Conservation (phyloP, 2,797 vertebrate species). For the Coranthus polyacanthus region DNA sequence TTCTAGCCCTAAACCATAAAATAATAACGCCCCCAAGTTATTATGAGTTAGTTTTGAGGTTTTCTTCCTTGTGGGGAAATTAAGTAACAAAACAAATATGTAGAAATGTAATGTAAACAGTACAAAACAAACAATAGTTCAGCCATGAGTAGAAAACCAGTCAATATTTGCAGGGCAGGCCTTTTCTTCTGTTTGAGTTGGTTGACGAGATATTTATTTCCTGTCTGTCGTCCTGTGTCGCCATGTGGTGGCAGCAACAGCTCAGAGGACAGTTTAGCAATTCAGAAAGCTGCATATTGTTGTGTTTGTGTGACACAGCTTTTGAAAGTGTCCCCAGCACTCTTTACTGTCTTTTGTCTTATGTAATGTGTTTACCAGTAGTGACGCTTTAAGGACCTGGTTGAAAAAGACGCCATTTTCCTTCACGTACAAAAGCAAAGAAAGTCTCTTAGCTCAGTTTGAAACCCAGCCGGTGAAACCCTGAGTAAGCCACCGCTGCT, state of each 20-base stretch:
- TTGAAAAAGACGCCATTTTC: neutral
- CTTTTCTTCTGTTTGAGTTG: no score
- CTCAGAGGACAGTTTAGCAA: neutral
- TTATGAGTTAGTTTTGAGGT: no score
- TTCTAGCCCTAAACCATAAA: no score
- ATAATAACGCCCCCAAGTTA: no score
- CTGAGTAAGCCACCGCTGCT: neutral
- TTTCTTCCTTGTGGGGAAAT: no score
- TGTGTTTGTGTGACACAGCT: neutral
- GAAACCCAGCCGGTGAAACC: neutral
- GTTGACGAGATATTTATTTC: no score
- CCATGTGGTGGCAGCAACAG: slow-evolving; percentile 40
- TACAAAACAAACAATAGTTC: no score
- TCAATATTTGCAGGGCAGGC: no score
- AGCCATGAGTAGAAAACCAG: no score
- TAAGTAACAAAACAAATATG: no score
- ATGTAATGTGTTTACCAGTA: neutral
- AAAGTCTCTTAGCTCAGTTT: neutral
- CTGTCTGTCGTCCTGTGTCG: neutral
- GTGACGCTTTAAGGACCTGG: neutral
- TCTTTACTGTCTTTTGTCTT: neutral
- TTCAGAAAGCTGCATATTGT: neutral
- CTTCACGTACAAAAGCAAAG: neutral
- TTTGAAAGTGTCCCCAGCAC: neutral
- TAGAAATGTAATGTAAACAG: no score